Evolutionary conservation across 2,797 vertebrate genomes (phyloP), one percentile per base, ranked within the genome.

Genomic region (Danio kyathit): DNA sequence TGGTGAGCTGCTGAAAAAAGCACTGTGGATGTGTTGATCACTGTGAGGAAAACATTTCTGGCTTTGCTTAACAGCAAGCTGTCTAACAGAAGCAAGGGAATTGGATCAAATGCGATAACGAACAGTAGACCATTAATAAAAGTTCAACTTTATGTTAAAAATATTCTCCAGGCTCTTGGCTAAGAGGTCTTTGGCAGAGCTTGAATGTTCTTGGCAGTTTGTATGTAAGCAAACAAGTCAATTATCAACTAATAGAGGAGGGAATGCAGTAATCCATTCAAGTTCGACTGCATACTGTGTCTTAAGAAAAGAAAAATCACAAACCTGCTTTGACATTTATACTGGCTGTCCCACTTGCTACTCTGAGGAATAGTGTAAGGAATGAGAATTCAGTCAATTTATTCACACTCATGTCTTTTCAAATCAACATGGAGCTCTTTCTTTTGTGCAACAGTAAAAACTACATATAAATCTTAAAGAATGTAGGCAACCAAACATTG

Each of bases 181-280:
- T 79, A 41, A 71, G 49, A 80, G 69, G 78, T 69, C 19, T 4
- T 44, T 72, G 59, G 49, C 59, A 80, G 38, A 59, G 69, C 11
- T 80, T 73, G 49, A 65, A 65, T 65, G 78, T 80, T 80, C 40
- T 65, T 73, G 78, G 78, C 60, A 73, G 78, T 80, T 56, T 48
- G 69, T 46, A 46, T 73, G 59, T 40, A 65, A 80, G 78, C 78
- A 80, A 80, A 80, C 69, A 80, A 73, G 78, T 80, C 78, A 80
- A 80, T 80, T 80, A 80, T 80, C 69, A 80, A 73, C 78, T 57
- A 54, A 63, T 40, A 80, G 59, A 56, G 57, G 38, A 63, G 77
- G 19, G 14, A 72, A 63, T 71, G 56, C 56, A 79, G 66, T 41
- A 66, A 71, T 54, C 59, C 40, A 57, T 19, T 73, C 16, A 65